Evolutionary conservation across 2,888 invertebrate genomes (phyloP).

Genomic region (Drosophila vallismaia): DNA sequence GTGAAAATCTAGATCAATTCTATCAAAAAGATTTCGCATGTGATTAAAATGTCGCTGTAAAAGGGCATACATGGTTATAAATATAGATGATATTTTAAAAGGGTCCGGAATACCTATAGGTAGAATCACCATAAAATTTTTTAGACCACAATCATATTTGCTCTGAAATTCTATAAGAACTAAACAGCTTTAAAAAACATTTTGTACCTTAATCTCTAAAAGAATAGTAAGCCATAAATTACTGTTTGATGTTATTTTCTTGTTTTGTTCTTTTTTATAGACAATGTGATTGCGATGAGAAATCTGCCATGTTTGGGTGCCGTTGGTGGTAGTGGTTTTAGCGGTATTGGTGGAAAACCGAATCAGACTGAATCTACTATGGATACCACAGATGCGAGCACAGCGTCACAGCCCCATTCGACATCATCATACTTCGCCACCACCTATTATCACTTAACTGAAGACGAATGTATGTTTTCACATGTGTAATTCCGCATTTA

Average conservation of each 20-base stretch:
- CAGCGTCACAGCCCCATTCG: conserved; percentile 78
- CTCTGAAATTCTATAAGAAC: too few relatives aligned
- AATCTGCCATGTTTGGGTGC: conserved; percentile 82
- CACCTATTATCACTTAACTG: conserved; percentile 83
- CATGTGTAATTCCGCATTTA: background rate
- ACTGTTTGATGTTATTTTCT: conserved; percentile 43
- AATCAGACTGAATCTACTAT: conserved; percentile 64
- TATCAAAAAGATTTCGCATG: too few relatives aligned
- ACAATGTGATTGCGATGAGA: conserved; percentile 83
- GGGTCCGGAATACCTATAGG: too few relatives aligned
- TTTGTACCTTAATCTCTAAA: background rate
- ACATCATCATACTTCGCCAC: conserved; percentile 83
- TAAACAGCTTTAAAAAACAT: too few relatives aligned
- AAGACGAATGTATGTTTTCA: conserved; percentile 83
- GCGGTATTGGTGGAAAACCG: conserved; percentile 61
- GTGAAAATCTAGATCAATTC: too few relatives aligned
- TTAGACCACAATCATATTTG: too few relatives aligned
- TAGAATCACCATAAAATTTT: too few relatives aligned
- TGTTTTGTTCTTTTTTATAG: conserved; percentile 81
- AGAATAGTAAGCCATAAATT: background rate
- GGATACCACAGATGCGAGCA: conserved; percentile 75
- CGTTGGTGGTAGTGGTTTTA: conserved; percentile 62
- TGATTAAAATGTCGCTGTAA: too few relatives aligned
- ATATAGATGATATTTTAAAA: too few relatives aligned
- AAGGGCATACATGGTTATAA: too few relatives aligned